Evolutionary conservation across 1,140 invertebrate genomes (phyloP), one percentile per base, ranked within the genome.

Genomic region (Polypedilum pembai): DNA sequence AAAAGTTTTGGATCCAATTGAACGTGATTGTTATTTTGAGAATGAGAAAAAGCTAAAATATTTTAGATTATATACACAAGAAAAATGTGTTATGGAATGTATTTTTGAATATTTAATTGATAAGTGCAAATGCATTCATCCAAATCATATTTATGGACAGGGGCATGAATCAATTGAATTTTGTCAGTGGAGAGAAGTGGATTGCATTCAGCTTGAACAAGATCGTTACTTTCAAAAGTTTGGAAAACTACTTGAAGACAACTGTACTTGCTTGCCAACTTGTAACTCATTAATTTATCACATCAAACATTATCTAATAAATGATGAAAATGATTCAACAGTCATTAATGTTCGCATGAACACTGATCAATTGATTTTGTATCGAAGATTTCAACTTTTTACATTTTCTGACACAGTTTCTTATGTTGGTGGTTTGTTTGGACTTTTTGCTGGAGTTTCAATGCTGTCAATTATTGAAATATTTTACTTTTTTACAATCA

Each of bases 31-130:
- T 75, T 89, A 84, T 80, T 89, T 89, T 76, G 83, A 85, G 56
- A 82, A 82, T 56, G 89, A 90, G 78, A 85, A 87, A 18, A 82
- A 83, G 72, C 80, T 91, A n/a, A 82, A 82, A 66, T 90, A 85
- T 78, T 91, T 87, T 78, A 85, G 86, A 76, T 87, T 87, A 3
- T 92, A 92, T 78, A 92, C 90, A 0, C 89, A 92, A 79, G 84
- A 86, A 74, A 92, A 91, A 78, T 93, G 91, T 78, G 85, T 91
- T 77, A 84, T 89, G 66, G 91, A 93, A 80, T 92, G 91, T 77
- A 83, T 91, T 76, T 86, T 90, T 2, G 92, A 92, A 81, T 91
- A 85, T 76, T 92, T 91, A 0, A 82, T 88, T 40, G 77, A 82
- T 5, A 83, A 85, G 73, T 93, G 91, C 78, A 83, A 86, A 1